phyloP scores from a whole-genome alignment of 2,797 vertebrate genomes.

The Spinibarbus caldwelli region DNA sequence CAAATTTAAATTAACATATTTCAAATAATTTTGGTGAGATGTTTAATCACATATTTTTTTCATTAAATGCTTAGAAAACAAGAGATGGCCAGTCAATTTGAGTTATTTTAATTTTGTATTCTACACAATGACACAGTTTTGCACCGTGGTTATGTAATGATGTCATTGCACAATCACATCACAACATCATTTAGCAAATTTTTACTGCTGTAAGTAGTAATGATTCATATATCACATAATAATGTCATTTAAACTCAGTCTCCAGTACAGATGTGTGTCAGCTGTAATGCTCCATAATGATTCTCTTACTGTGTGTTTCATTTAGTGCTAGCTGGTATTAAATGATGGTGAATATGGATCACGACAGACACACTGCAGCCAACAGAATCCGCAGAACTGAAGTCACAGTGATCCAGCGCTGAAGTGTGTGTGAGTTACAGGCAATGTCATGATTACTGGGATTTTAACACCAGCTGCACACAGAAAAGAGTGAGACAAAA shows the following conservation, averaged over 20 bases:
- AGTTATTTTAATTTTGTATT: too few relatives aligned
- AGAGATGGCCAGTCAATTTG: too few relatives aligned
- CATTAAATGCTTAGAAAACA: too few relatives aligned
- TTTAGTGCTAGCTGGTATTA: not conserved
- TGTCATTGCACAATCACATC: too few relatives aligned
- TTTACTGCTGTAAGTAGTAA: not conserved
- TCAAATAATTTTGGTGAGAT: too few relatives aligned
- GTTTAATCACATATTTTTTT: too few relatives aligned
- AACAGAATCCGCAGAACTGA: not conserved
- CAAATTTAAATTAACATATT: too few relatives aligned
- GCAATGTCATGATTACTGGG: not conserved
- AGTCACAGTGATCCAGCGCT: not conserved
- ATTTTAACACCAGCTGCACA: too few relatives aligned
- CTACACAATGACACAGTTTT: too few relatives aligned
- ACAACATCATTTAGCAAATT: too few relatives aligned
- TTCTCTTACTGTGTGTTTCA: not conserved
- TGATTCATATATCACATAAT: not conserved
- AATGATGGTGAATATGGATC: not conserved
- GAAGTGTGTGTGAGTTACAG: not conserved
- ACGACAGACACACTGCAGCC: not conserved
- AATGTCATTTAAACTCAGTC: not conserved
- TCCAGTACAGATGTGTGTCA: not conserved
- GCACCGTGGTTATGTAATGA: too few relatives aligned
- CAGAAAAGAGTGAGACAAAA: too few relatives aligned
- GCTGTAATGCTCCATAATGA: not conserved